Conservation (phyloP, 2,113 vertebrate genomes). For the Xenopus tropicalis region UCB_Xtro_10.0 CM004450.2:30614501-30615000, state of each 20-base stretch:
- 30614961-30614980: conserved; percentile 51
- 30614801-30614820: too few relatives aligned
- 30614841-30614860: too few relatives aligned
- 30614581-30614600: conserved; percentile 52
- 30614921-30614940: conserved; percentile 98
- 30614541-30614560: too few relatives aligned
- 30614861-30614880: conserved; percentile 52
- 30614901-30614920: conserved; percentile 98
- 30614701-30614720: conserved; percentile 97
- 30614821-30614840: too few relatives aligned
- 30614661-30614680: conserved; percentile 98
- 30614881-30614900: conserved; percentile 93
- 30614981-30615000: neutral
- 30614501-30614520: too few relatives aligned
- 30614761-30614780: too few relatives aligned
- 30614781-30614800: too few relatives aligned
- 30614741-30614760: neutral
- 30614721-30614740: conserved; percentile 82
- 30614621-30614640: conserved; percentile 99
- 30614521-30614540: too few relatives aligned
- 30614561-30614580: too few relatives aligned
- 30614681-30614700: conserved; percentile 99
- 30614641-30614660: conserved; percentile 99
- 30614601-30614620: conserved; percentile 97
- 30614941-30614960: conserved; percentile 97